Evolutionary conservation across 2,113 vertebrate species (phyloP).

Genomic region (Callopanchax toddi): DNA sequence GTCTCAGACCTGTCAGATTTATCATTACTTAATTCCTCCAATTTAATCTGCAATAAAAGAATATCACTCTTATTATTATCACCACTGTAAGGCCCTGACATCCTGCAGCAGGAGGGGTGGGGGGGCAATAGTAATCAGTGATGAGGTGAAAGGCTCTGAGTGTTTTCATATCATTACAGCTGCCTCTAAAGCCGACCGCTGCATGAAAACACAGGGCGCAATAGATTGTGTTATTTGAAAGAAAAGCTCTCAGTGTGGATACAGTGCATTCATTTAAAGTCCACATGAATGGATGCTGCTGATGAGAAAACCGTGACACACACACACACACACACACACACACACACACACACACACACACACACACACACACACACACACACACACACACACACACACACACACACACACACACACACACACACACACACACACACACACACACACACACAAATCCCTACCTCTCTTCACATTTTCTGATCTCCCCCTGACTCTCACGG

Average conservation of each 20-base stretch:
- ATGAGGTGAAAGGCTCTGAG: constrained; percentile 36
- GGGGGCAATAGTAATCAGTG: constrained; percentile 19
- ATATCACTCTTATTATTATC: constrained; percentile 24
- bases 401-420: no score
- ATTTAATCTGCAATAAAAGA: constrained; percentile 15
- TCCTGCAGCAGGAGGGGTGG: background rate
- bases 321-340: background rate
- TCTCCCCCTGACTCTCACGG: constrained; percentile 24
- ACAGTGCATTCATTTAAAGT: constrained; percentile 16
- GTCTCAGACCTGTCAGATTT: no score
- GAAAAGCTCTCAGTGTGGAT: constrained; percentile 21
- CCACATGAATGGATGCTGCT: constrained; percentile 10
- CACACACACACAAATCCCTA: background rate
- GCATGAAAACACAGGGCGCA: constrained; percentile 21
- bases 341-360: no score
- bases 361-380: no score
- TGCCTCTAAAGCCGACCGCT: constrained; percentile 15
- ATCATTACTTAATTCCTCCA: constrained; percentile 2
- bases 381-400: no score
- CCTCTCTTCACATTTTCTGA: constrained; percentile 8
- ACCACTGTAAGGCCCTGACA: constrained; percentile 32
- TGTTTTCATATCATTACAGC: constrained; percentile 35
- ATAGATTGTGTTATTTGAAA: constrained; percentile 21
- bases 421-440: no score
- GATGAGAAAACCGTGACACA: background rate